phyloP scores from a whole-genome alignment of 2,113 vertebrate genomes.

The Phycodurus eques region DNA sequence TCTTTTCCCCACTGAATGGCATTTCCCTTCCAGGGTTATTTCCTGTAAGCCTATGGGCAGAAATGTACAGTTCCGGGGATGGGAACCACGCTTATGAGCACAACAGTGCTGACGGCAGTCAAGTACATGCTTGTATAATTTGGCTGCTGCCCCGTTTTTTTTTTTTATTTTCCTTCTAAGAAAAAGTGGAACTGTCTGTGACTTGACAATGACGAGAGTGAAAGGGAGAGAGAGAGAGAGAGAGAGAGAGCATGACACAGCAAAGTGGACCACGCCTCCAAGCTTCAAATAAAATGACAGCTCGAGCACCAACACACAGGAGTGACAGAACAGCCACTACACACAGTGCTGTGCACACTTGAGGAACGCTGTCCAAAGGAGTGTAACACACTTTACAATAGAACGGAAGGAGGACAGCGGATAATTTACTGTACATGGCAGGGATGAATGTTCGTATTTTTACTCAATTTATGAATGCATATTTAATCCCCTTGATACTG shows the following conservation, averaged over 20 bases:
- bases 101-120: conserved; percentile 25
- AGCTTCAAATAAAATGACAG: conserved; percentile 24
- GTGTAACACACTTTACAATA: not conserved
- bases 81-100: not conserved
- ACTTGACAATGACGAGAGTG: not conserved
- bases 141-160: conserved; percentile 35
- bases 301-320: conserved; percentile 29
- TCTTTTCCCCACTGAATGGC: conserved; percentile 31
- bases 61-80: conserved; percentile 32
- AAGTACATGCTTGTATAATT: not conserved
- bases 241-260: conserved; percentile 10
- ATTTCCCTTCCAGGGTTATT: conserved; percentile 57
- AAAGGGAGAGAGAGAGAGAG: conserved; percentile 18
- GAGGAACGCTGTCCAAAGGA: conserved; percentile 7
- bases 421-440: conserved; percentile 70
- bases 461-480: not conserved
- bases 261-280: conserved; percentile 1
- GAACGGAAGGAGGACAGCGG: conserved; percentile 28
- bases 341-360: not conserved
- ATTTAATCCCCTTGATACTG: not conserved
- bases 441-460: conserved; percentile 61
- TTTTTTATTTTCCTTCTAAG: not conserved
- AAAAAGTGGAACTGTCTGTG: not conserved
- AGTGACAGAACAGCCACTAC: conserved; percentile 12
- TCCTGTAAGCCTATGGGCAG: conserved; percentile 60